phyloP scores from a whole-genome alignment of 2,113 vertebrate genomes.

The Ptilorrhoa leucosticta region DNA sequence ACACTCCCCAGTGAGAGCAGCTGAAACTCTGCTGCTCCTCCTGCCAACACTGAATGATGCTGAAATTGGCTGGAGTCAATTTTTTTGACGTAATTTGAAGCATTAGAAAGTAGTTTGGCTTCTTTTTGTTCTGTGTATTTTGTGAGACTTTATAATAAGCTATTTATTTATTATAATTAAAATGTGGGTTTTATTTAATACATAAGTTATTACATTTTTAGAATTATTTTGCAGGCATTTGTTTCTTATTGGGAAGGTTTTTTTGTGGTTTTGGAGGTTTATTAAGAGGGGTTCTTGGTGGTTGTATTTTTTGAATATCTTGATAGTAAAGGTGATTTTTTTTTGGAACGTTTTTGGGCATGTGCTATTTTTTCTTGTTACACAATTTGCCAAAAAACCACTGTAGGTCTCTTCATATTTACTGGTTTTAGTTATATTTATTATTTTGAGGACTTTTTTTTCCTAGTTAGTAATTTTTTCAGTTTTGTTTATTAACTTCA shows the following conservation, averaged over 20 bases:
- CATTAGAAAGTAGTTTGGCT: neutral
- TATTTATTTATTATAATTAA: neutral
- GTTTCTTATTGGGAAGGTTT: neutral
- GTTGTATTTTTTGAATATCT: neutral
- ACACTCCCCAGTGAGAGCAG: neutral
- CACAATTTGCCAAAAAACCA: neutral
- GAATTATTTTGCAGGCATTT: neutral
- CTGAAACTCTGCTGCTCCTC: neutral
- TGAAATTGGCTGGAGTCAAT: neutral
- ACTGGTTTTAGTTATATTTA: neutral
- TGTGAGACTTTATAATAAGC: neutral
- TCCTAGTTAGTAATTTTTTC: neutral
- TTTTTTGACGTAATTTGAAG: neutral
- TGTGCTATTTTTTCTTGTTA: neutral
- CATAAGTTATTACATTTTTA: neutral
- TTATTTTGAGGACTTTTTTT: neutral
- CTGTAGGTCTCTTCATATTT: neutral
- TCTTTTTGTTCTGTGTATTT: neutral
- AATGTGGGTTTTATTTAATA: neutral
- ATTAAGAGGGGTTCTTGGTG: neutral
- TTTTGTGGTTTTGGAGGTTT: neutral
- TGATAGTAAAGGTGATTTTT: neutral
- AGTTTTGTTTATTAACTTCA: neutral
- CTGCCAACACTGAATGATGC: neutral
- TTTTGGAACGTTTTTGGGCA: fast-evolving